Evolutionary conservation across 2,888 invertebrate species (phyloP).

Genomic region (Pecten maximus): DNA sequence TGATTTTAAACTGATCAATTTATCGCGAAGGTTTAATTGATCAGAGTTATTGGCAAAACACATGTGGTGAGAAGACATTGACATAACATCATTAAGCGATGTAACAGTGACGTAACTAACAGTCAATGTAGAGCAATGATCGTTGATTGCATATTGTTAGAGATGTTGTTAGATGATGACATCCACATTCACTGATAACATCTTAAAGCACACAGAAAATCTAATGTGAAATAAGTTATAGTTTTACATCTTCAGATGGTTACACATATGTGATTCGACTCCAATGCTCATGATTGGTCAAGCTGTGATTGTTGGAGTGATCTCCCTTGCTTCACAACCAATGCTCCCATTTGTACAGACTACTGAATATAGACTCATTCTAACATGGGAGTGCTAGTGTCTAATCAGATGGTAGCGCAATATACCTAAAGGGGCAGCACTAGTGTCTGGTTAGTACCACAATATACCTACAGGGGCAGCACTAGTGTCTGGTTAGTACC

Average conservation of each 20-base stretch:
- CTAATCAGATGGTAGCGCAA: no score
- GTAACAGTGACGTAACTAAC: neutral
- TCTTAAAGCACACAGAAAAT: neutral
- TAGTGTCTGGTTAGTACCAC: neutral
- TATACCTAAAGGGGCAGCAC: no score
- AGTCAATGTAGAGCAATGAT: neutral
- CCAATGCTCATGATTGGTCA: neutral
- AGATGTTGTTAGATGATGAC: neutral
- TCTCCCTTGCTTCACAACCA: neutral
- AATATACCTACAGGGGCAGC: neutral
- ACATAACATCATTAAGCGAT: neutral
- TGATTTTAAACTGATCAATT: no score
- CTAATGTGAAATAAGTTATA: neutral
- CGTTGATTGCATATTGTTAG: neutral
- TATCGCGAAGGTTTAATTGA: no score
- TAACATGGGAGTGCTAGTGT: no score
- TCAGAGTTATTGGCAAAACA: neutral
- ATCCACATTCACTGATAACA: neutral
- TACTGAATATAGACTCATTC: no score
- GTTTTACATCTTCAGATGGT: slow-evolving; percentile 23
- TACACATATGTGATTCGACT: neutral
- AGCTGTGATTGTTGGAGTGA: neutral
- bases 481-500: neutral
- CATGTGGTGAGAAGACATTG: neutral
- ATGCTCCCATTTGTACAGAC: neutral